Evolutionary conservation across 2,888 invertebrate genomes (phyloP), one percentile per base, ranked within the genome.

Genomic region (Eledone cirrhosa): DNA sequence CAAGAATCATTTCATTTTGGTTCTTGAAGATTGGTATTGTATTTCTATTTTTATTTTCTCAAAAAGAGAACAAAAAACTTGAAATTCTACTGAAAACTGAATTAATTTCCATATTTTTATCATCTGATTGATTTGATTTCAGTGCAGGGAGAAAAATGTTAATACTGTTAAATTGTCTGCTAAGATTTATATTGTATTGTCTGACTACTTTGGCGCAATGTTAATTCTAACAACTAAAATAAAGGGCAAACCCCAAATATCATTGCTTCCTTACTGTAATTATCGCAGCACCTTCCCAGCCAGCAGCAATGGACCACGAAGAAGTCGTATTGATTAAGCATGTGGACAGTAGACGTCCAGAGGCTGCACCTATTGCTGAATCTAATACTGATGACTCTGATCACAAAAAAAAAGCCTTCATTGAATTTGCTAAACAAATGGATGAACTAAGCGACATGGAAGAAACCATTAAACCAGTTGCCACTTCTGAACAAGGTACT

Each of bases 341-440:
- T 53, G 80, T 87, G 67, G 87, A 87, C 80, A 80, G 81, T 59
- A 84, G 88, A 48, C 83, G 87, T 75, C 85, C 86, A 76, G 82
- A 83, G 63, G 86, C 85, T 31, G 33, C 19, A 27, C 5, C 1
- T 7, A 48, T 78, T 14, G 80, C 76, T 53, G 47, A 13, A 13
- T 65, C 63, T 8, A 78, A 78, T 74, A 78, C 11, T 11, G 22
- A 33, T 33, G n/a, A 1, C 11, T 5, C 48, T 48, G 48, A 76
- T 5, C 48, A 29, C 16, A 90, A 85, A 88, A 87, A 82, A 85
- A 88, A 85, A 83, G 89, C 88, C 7, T 89, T 85, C 79, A 76
- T 86, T 53, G 85, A 85, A 80, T 84, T 89, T 31, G 87, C 87
- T 29, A 78, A 80, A 77, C 84, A 87, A 79, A 79, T 89, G 84